Base-by-base conservation (phyloP, 2,888 invertebrate species). In the Thera obeliscata region DNA sequence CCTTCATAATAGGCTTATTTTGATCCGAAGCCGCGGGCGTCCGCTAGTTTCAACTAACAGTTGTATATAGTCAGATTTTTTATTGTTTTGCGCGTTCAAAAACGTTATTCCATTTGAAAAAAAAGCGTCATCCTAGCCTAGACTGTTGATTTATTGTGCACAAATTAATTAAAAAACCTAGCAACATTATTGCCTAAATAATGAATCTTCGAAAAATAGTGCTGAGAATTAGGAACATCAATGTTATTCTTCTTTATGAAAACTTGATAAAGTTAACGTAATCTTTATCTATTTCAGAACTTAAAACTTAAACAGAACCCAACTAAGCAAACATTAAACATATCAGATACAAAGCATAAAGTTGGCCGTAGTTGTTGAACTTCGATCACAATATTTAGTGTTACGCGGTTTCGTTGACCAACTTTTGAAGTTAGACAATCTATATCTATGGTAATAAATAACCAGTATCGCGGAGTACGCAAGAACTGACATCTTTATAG, bases 381-480 rank as follows among this genome's bases (percentile, higher is more conserved):
- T 71, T 64, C 55, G 12, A 61, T 66, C 61, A 62, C 66, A 69
- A 66, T 64, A 64, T 66, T 64, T 70, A 60, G 58, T 63, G 63
- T 67, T 66, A 67, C 67, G 66, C 57, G 63, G 59, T 69, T 69
- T 71, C 69, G 69, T 62, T 75, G 73, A 75, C 73, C 74, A 75
- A 73, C 69, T 71, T 75, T 70, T 57, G 57, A 65, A 72, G 56
- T 75, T 69, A 72, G 70, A 64, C 71, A 66, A 50, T 68, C 60
- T 49, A n/a, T 73, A 75, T 75, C 72, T 70, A 56, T 7, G 66
- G 69, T 59, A 66, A 74, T 75, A 75, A 75, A 75, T 75, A 71
- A 69, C 67, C 63, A 52, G 74, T 72, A 75, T 74, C 74, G 70
- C 70, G 66, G 69, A 65, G 62, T 62, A 57, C 56, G 68, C 61